Evolutionary conservation across 2,888 invertebrate genomes (phyloP), one percentile per base, ranked within the genome.

Genomic region (Rhagonycha lutea): DNA sequence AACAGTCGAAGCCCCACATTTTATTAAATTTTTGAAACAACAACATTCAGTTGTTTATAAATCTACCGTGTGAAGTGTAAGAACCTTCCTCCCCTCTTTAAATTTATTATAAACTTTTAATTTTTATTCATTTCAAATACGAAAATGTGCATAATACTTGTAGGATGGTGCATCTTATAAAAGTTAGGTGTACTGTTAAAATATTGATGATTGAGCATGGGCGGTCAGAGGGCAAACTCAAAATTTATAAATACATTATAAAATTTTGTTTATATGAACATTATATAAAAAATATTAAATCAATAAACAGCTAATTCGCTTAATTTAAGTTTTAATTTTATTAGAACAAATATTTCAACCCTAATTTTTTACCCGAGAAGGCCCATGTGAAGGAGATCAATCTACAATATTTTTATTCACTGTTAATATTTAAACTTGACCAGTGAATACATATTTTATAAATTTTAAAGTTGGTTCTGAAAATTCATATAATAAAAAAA

Each of bases 131-230:
- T n/a, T n/a, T n/a, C n/a, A 47, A 47, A 65, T 63, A 70, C 62
- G n/a, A 70, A 70, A 70, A 70, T 61, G 70, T 70, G 70, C 70
- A 29, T 70, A 70, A 70, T 70, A 70, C 70, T 62, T 61, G 28
- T 65, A 26, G 23, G 65, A 26, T 23, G 14, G 12, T 65, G 26
- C 65, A 65, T 26, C n/a, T 10, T 23, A 23, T 26, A 65, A 47
- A 47, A 47, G n/a, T 47, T n/a, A 47, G n/a, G n/a, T 47, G 47
- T 47, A 11, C n/a, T n/a, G n/a, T 47, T 47, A n/a, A 47, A 47
- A 47, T 47, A n/a, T 47, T 47, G 47, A n/a, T n/a, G 47, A 47
- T 47, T 47, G n/a, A 47, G 12, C n/a, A n/a, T 47, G 47, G 47
- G n/a, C n/a, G 7, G 7, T n/a, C 47, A n/a, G n/a, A 7, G 26